phyloP scores from a whole-genome alignment of 2,888 invertebrate genomes.

The Leucophenga montana region DNA sequence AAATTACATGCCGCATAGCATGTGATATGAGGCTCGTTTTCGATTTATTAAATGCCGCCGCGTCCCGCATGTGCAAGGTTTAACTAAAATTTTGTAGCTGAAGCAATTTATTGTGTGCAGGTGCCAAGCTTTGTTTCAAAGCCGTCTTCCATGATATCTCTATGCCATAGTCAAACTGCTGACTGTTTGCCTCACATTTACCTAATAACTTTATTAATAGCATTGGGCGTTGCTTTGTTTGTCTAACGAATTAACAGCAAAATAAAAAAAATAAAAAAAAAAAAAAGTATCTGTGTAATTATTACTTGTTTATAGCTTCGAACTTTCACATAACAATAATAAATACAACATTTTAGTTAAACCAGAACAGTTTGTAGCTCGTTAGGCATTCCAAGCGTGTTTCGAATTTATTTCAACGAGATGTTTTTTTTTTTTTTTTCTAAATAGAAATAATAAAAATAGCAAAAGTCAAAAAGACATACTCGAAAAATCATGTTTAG shows the following conservation, averaged over 20 bases:
- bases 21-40: slow-evolving; percentile 5
- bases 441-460: not conserved
- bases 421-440: not conserved
- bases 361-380: too few species aligned
- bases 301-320: not conserved
- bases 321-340: not conserved
- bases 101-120: not conserved
- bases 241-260: slow-evolving; percentile 1
- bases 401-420: too few species aligned
- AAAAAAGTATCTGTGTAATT: not conserved
- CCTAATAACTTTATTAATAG: slow-evolving; percentile 18
- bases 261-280: not conserved
- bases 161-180: slow-evolving; percentile 12
- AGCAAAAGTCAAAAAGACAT: not conserved
- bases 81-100: not conserved
- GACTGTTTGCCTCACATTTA: slow-evolving; percentile 19
- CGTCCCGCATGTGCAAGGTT: not conserved
- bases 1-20: slow-evolving; percentile 5
- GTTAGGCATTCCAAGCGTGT: too few species aligned
- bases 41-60: slow-evolving; percentile 5
- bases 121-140: slow-evolving; percentile 5
- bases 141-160: not conserved
- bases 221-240: not conserved
- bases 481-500: slow-evolving; percentile 33
- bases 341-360: too few species aligned